Evolutionary conservation across 2,888 invertebrate genomes (phyloP).

Genomic region (Lithophane ornitopus): DNA sequence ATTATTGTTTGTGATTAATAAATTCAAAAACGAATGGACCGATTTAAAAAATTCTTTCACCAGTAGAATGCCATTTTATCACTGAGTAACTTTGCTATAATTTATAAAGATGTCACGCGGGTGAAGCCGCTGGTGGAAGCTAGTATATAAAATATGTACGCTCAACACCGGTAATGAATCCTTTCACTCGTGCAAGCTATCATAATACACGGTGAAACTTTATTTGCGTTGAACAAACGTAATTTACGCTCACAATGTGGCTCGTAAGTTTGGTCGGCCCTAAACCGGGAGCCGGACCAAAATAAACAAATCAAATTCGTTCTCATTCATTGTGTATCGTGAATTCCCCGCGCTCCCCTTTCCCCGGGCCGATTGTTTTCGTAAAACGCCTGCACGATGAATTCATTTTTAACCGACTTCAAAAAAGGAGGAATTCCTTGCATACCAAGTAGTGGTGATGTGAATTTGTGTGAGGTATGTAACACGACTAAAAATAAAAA

Average conservation of each 20-base stretch:
- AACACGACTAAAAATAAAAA: not conserved
- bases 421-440: not conserved
- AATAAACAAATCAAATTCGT: slow-evolving; percentile 82
- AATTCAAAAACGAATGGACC: no score
- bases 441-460: not conserved
- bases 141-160: not conserved
- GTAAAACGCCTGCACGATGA: slow-evolving; percentile 69
- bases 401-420: slow-evolving; percentile 54
- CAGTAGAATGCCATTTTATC: no score
- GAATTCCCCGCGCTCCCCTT: slow-evolving; percentile 70
- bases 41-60: no score
- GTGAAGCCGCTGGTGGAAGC: no score
- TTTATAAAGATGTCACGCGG: no score
- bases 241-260: slow-evolving; percentile 83
- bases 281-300: slow-evolving; percentile 74
- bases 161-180: slow-evolving; percentile 65
- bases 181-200: slow-evolving; percentile 63
- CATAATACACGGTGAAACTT: slow-evolving; percentile 66
- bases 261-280: slow-evolving; percentile 74
- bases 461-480: not conserved
- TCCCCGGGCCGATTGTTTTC: slow-evolving; percentile 71
- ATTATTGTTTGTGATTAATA: no score
- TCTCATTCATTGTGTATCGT: slow-evolving; percentile 68
- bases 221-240: slow-evolving; percentile 80
- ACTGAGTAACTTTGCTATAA: no score